A percentile compares a stretch with the other conserved stretches of the same genome.
Conservation (phyloP, 64 coral and sea anemone genomes). For the Montipora cactus region DNA sequence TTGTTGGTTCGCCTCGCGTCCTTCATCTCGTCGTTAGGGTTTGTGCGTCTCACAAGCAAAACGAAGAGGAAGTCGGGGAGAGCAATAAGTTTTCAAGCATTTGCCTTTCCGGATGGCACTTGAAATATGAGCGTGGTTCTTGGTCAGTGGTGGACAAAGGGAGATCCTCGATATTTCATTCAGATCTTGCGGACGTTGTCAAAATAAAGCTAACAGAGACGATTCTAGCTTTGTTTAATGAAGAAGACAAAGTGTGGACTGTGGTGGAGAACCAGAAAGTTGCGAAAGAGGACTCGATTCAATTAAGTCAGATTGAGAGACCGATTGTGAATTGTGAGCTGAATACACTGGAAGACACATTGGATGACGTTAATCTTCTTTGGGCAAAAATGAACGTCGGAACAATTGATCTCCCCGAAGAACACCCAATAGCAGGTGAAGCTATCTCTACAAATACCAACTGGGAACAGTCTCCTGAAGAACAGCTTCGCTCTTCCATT, state of each 20-base stretch:
- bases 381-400: background rate
- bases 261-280: background rate
- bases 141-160: conserved; percentile 18
- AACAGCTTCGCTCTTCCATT: background rate
- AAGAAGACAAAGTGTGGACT: conserved; percentile 26
- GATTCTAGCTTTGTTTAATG: conserved; percentile 1
- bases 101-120: conserved; percentile 43
- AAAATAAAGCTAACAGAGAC: conserved; percentile 9
- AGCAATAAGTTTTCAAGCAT: conserved; percentile 2
- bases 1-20: conserved; percentile 20
- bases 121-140: background rate
- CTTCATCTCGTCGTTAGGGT: background rate
- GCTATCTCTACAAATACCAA: background rate
- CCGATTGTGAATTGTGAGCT: background rate
- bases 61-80: conserved; percentile 53
- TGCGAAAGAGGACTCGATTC: background rate
- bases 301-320: background rate
- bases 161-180: background rate
- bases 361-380: background rate
- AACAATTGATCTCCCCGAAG: background rate
- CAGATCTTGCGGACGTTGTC: background rate
- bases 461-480: background rate
- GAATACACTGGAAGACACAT: background rate
- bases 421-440: background rate
- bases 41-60: background rate